A percentile compares a stretch with the other conserved stretches of the same genome.
These are phyloP conservation scores for Atopsyche davidsoni DNA, from an alignment of 1,140 invertebrate species.

Conservation along the genomic window DNA sequence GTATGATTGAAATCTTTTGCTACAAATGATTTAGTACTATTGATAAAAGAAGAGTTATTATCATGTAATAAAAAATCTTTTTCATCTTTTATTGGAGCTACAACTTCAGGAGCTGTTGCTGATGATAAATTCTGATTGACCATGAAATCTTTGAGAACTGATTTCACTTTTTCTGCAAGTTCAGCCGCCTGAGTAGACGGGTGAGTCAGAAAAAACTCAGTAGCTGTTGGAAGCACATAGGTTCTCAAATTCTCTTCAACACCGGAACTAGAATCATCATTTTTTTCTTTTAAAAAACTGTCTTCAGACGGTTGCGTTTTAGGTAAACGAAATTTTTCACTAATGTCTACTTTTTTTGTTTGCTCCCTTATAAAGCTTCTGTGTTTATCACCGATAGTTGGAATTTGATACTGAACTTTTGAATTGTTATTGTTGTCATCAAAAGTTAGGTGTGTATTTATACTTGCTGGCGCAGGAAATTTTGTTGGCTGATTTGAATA, in stretches of 20 bases:
- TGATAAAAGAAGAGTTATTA: not conserved
- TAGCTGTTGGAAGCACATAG: slow-evolving; percentile 23
- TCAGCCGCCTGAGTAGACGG: slow-evolving; percentile 27
- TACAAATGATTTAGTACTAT: slow-evolving; percentile 1
- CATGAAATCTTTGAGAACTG: slow-evolving; percentile 18
- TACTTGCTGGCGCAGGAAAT: too few species aligned
- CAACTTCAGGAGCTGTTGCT: slow-evolving; percentile 15
- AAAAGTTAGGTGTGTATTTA: too few species aligned
- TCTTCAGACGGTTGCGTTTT: slow-evolving; percentile 28
- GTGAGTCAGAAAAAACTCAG: slow-evolving; percentile 27
- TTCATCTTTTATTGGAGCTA: slow-evolving; percentile 16
- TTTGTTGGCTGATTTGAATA: too few species aligned
- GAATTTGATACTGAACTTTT: too few species aligned
- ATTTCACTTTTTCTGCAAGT: slow-evolving; percentile 26
- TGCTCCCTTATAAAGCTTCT: slow-evolving; percentile 31
- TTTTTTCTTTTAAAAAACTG: slow-evolving; percentile 13
- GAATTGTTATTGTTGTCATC: too few species aligned
- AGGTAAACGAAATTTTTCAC: slow-evolving; percentile 29
- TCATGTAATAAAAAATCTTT: slow-evolving; percentile 11
- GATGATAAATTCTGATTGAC: slow-evolving; percentile 7
- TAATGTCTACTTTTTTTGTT: slow-evolving; percentile 28
- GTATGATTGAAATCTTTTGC: not conserved
- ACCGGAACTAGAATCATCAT: slow-evolving; percentile 14
- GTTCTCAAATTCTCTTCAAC: slow-evolving; percentile 7
- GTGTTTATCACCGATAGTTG: slow-evolving; percentile 23